These are phyloP conservation scores for Drosophila rellima DNA, from an alignment of 2,888 invertebrate species.

Conservation along the genomic window DNA sequence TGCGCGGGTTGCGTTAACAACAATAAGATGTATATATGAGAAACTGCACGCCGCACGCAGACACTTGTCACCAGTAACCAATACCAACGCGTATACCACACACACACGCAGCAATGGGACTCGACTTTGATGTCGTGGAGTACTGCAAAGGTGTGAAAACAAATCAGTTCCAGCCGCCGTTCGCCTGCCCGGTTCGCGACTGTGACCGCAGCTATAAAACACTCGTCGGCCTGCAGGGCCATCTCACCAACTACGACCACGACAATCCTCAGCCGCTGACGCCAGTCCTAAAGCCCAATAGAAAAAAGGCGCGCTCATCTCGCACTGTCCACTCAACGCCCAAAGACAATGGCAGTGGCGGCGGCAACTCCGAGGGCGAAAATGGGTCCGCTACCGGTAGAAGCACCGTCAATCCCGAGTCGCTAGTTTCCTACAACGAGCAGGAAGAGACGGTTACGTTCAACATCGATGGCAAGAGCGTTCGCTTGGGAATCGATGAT, in stretches of 20 bases:
- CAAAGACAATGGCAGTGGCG: slow-evolving; percentile 81
- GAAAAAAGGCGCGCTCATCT: slow-evolving; percentile 88
- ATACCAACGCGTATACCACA: slow-evolving; percentile 34
- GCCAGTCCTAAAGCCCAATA: slow-evolving; percentile 88
- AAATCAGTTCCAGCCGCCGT: slow-evolving; percentile 91
- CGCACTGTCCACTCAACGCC: slow-evolving; percentile 87
- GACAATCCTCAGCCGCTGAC: slow-evolving; percentile 90
- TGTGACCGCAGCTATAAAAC: slow-evolving; percentile 95
- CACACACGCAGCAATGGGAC: slow-evolving; percentile 87
- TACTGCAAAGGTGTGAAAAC: slow-evolving; percentile 92
- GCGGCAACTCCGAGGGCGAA: slow-evolving; percentile 43
- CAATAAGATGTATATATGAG: slow-evolving; percentile 69
- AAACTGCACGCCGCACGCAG: slow-evolving; percentile 42
- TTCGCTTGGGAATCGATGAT: slow-evolving; percentile 89
- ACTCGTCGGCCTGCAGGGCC: slow-evolving; percentile 94
- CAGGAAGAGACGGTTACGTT: slow-evolving; percentile 94
- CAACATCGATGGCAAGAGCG: slow-evolving; percentile 93
- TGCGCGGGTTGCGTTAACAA: slow-evolving; percentile 62
- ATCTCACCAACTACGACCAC: slow-evolving; percentile 94
- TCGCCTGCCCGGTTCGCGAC: slow-evolving; percentile 93
- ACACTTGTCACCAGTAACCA: slow-evolving; percentile 57
- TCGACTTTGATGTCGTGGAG: slow-evolving; percentile 94
- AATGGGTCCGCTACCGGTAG: slow-evolving; percentile 52
- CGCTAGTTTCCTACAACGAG: slow-evolving; percentile 91
- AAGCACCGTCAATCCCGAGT: slow-evolving; percentile 73